phyloP scores from a whole-genome alignment of 2,797 vertebrate genomes.

The Serranus cabrilla region DNA sequence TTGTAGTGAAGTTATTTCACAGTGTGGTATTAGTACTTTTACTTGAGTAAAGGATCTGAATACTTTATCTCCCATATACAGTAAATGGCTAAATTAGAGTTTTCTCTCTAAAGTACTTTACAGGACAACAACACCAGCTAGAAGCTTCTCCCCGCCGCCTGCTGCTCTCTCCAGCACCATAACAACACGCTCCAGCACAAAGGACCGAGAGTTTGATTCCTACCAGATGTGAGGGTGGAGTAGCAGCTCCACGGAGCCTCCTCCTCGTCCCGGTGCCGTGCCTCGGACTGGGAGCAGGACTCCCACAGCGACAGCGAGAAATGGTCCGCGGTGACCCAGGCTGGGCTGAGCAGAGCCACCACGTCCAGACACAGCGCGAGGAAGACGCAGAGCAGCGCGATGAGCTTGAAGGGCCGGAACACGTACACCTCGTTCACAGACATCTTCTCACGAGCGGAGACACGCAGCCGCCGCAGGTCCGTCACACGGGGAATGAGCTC shows the following conservation, averaged over 20 bases:
- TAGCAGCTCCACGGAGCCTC: conserved; percentile 82
- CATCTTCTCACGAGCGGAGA: conserved; percentile 70
- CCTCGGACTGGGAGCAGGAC: conserved; percentile 79
- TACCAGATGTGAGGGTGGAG: conserved; percentile 87
- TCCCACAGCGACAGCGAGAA: conserved; percentile 89
- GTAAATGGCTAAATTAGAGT: too few species aligned
- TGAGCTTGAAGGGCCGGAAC: conserved; percentile 87
- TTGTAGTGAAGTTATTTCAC: too few species aligned
- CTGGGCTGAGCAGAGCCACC: conserved; percentile 87
- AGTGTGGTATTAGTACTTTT: too few species aligned
- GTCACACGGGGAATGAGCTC: conserved; percentile 27
- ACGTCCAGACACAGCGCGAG: conserved; percentile 86
- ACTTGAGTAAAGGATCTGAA: too few species aligned
- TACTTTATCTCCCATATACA: too few species aligned
- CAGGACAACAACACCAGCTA: background rate
- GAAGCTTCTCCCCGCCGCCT: background rate
- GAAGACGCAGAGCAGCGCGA: conserved; percentile 88
- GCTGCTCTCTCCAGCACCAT: background rate
- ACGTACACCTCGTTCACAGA: conserved; percentile 84
- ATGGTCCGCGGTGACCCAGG: conserved; percentile 89
- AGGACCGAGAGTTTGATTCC: background rate
- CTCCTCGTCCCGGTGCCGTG: conserved; percentile 34
- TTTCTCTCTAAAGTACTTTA: background rate
- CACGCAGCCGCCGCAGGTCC: conserved; percentile 16
- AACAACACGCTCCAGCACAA: background rate